Percentiles rank a stretch among this genome's conserved stretches.
Conservation (phyloP, 2,113 vertebrate genomes). For the Riparia riparia region DNA sequence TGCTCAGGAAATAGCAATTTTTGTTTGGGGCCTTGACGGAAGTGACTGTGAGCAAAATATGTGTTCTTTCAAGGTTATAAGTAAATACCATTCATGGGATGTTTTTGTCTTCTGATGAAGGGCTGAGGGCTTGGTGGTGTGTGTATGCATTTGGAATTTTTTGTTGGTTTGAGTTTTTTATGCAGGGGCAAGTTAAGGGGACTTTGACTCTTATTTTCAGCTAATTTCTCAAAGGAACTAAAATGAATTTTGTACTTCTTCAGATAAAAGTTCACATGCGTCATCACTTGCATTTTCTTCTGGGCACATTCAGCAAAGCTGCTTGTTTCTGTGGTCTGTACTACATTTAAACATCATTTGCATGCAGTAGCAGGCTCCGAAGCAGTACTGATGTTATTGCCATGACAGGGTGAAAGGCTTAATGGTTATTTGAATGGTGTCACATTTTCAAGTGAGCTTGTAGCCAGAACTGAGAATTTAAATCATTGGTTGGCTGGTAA, state of each 20-base stretch:
- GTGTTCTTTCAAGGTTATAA: background rate
- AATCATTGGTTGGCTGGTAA: background rate
- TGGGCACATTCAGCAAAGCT: background rate
- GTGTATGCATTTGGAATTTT: background rate
- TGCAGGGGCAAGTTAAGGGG: background rate
- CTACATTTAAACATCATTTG: background rate
- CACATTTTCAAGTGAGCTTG: background rate
- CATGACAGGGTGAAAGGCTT: background rate
- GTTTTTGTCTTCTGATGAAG: background rate
- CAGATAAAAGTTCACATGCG: background rate
- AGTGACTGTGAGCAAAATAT: background rate
- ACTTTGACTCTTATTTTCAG: background rate
- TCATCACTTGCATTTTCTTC: conserved; percentile 10
- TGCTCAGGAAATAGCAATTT: background rate
- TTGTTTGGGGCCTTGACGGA: background rate
- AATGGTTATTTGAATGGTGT: background rate
- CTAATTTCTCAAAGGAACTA: background rate
- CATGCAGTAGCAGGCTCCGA: background rate
- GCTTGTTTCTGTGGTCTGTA: background rate
- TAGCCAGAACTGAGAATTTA: background rate
- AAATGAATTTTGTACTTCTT: background rate
- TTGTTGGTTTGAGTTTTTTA: background rate
- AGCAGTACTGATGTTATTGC: background rate
- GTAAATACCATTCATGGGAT: background rate
- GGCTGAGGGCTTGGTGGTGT: background rate